These are phyloP conservation scores for Eupithecia vulgata DNA, from an alignment of 2,888 invertebrate species.

Conservation along the genomic window DNA sequence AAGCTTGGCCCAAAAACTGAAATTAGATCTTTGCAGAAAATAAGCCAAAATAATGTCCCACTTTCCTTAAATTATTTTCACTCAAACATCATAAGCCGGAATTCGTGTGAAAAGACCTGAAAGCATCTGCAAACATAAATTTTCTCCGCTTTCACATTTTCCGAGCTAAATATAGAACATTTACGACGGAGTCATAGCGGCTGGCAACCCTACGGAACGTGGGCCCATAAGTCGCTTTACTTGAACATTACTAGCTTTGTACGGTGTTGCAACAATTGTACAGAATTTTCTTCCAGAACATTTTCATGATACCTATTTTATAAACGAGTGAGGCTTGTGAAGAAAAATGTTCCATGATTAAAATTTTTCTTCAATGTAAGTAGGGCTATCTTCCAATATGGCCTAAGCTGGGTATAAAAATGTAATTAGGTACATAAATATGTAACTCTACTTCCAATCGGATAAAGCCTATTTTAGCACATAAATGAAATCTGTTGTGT, in stretches of 20 bases:
- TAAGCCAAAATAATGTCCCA: not conserved
- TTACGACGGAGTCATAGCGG: conserved; percentile 21
- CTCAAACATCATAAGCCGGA: conserved; percentile 24
- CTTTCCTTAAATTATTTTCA: conserved; percentile 13
- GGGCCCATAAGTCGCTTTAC: conserved; percentile 16
- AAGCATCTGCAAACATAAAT: conserved; percentile 37
- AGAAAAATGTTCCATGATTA: not conserved
- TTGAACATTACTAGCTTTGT: conserved; percentile 1
- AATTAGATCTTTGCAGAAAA: not conserved
- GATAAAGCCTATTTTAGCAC: not conserved
- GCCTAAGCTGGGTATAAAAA: no score
- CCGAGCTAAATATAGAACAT: conserved; percentile 37
- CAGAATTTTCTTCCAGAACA: not conserved
- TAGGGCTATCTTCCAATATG: not conserved
- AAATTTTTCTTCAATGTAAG: not conserved
- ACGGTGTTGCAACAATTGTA: not conserved
- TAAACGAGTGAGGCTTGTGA: not conserved
- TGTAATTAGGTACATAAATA: no score
- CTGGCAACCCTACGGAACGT: conserved; percentile 21
- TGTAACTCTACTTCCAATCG: no score
- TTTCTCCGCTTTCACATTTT: conserved; percentile 36
- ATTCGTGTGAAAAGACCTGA: conserved; percentile 22
- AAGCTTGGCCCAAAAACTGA: not conserved
- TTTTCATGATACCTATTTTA: not conserved
- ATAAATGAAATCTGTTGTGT: not conserved